A percentile compares a stretch with the other conserved stretches of the same genome.
Evolutionary conservation across 2,797 vertebrate species (phyloP).

Genomic region (Delichon dasypus): DNA sequence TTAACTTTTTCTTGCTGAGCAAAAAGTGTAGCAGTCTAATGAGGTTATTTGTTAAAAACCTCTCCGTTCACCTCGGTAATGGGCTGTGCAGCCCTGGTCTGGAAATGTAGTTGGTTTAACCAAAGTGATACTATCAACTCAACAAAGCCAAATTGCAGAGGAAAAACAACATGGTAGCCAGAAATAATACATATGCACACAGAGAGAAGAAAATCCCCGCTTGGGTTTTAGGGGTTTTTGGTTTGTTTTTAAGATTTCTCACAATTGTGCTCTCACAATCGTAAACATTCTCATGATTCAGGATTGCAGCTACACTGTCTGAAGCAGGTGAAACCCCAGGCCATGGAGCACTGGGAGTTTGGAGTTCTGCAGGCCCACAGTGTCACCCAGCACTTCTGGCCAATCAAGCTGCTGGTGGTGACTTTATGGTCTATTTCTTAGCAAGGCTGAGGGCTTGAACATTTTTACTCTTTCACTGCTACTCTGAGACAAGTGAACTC

Average conservation of each 20-base stretch:
- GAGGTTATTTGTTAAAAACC: slow-evolving; percentile 32
- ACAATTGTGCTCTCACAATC: neutral
- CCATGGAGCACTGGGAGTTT: neutral
- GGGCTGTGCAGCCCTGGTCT: slow-evolving; percentile 19
- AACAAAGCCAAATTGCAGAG: slow-evolving; percentile 48
- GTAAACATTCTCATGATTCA: neutral
- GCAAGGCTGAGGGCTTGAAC: neutral
- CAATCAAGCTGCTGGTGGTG: neutral
- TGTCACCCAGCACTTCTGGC: neutral
- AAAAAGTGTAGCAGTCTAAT: neutral
- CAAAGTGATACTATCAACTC: slow-evolving; percentile 17
- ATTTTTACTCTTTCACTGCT: neutral
- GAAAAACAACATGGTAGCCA: slow-evolving; percentile 38
- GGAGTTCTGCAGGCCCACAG: neutral
- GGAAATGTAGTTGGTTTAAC: slow-evolving; percentile 63
- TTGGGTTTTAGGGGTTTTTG: neutral
- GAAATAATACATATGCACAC: slow-evolving; percentile 10
- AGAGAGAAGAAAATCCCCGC: neutral
- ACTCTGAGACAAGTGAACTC: neutral
- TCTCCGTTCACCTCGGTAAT: neutral
- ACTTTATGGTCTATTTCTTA: neutral
- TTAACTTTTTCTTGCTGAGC: neutral
- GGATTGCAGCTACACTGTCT: fast-evolving
- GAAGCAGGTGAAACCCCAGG: neutral
- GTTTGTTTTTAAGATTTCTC: slow-evolving; percentile 7